These are phyloP conservation scores for Lagorchestes hirsutus DNA, from an alignment of 2,797 vertebrate species.

Conservation along the genomic window DNA sequence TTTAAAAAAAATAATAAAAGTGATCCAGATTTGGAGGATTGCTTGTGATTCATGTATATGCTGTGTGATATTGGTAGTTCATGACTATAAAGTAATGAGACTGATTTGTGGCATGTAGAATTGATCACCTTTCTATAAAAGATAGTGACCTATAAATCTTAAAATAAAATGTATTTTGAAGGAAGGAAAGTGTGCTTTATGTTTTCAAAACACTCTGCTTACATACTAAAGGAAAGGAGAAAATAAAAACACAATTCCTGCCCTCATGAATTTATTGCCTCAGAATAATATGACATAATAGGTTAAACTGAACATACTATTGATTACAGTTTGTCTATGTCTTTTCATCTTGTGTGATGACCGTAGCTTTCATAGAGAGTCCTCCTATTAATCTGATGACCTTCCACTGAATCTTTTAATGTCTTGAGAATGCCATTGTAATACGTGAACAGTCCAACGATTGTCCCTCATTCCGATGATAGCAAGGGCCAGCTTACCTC, in stretches of 20 bases:
- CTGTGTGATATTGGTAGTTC: background rate
- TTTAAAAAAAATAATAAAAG: background rate
- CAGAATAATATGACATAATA: background rate
- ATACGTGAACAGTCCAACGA: background rate
- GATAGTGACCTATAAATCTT: background rate
- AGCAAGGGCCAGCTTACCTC: background rate
- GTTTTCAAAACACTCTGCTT: no score
- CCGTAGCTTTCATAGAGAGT: background rate
- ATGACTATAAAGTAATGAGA: background rate
- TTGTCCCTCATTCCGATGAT: background rate
- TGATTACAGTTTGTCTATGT: background rate
- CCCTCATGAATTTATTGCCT: background rate
- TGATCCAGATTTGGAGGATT: background rate
- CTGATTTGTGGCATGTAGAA: background rate
- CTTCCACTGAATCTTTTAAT: background rate
- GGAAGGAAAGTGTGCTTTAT: background rate
- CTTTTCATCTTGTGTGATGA: background rate
- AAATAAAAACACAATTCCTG: background rate
- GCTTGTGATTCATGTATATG: background rate
- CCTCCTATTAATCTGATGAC: background rate
- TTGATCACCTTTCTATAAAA: background rate
- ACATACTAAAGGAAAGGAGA: background rate
- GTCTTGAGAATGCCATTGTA: background rate
- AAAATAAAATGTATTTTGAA: background rate
- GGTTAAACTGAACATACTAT: background rate